phyloP scores from a whole-genome alignment of 2,888 invertebrate genomes.

The Nymphalis polychloros region DNA sequence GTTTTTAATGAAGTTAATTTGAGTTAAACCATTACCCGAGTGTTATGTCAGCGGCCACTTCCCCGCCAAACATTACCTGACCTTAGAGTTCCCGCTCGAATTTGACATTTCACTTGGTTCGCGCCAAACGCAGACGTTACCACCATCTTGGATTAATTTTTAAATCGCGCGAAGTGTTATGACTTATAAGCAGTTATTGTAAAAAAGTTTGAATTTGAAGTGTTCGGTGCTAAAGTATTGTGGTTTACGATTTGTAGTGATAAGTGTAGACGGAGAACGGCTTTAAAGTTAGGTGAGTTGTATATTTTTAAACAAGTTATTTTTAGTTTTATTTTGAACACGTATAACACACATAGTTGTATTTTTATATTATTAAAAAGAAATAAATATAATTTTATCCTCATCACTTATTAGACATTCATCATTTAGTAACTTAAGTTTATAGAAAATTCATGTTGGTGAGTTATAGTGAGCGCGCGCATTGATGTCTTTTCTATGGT shows the following conservation, averaged over 20 bases:
- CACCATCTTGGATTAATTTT: constrained; percentile 26
- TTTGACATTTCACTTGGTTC: constrained; percentile 70
- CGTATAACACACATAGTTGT: background rate
- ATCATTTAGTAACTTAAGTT: too few relatives aligned
- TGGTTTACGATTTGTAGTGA: constrained; percentile 15
- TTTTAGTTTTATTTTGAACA: background rate
- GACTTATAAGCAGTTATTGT: background rate
- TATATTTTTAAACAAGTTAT: background rate
- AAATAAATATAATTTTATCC: background rate
- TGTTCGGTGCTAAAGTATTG: constrained; percentile 19
- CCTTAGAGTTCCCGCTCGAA: constrained; percentile 53
- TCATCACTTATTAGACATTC: background rate
- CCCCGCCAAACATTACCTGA: constrained; percentile 39
- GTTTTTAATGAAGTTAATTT: too few relatives aligned
- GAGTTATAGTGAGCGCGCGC: background rate
- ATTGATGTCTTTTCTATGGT: background rate
- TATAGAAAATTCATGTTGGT: too few relatives aligned
- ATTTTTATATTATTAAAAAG: background rate
- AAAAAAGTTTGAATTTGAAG: constrained; percentile 14
- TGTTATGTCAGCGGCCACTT: constrained; percentile 21
- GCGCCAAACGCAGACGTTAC: constrained; percentile 55
- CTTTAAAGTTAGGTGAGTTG: constrained; percentile 22
- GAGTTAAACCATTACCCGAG: too few relatives aligned
- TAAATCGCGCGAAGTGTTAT: constrained; percentile 8
- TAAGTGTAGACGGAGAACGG: constrained; percentile 14